Base-by-base conservation (phyloP, 2,888 invertebrate genomes). In the Achlya flavicornis region DNA sequence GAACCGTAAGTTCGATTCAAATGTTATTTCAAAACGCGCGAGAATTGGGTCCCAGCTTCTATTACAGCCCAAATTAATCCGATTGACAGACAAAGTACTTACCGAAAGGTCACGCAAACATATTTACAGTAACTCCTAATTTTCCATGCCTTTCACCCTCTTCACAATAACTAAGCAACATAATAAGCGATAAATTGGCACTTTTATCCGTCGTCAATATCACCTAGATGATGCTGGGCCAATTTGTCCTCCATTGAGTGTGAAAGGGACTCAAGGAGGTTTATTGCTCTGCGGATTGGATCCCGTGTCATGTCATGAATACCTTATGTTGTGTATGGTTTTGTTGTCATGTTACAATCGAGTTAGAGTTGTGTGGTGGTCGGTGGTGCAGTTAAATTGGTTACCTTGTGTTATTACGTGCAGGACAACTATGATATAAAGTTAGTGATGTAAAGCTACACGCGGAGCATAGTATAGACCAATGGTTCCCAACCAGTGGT, bases 241-340 rank as follows among this genome's bases (percentile, higher is more conserved):
- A 60, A 60, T 60, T 60, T 60, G 60, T 19, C 10, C 41, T 14
- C 60, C 41, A 60, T 60, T 60, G 60, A 60, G 60, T 12, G 10
- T 8, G 38, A 12, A 7, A 48, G 7, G 16, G 46, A 46, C n/a
- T 10, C 53, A 53, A 19, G n/a, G 48, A 48, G 53, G 16, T 53
- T 53, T 53, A 67, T 67, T 63, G 46, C n/a, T n/a, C n/a, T n/a
- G n/a, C n/a, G 46, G 46, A 46, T 11, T 46, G n/a, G n/a, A 63
- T 65, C 32, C 41, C 10, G 12, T 32, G 6, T 32, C 33, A n/a
- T 53, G 38, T 19, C 19, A 19, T 53, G 53, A 53, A 53, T 53
- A 53, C 53, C 19, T 53, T 53, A 53, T 53, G 6, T 19, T 53
- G 19, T 19, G 19, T 19, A 8, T n/a, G 16, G 48, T 48, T 16